Conservation (phyloP, 2,888 invertebrate species). For the Nephrotoma guestfalica region DNA sequence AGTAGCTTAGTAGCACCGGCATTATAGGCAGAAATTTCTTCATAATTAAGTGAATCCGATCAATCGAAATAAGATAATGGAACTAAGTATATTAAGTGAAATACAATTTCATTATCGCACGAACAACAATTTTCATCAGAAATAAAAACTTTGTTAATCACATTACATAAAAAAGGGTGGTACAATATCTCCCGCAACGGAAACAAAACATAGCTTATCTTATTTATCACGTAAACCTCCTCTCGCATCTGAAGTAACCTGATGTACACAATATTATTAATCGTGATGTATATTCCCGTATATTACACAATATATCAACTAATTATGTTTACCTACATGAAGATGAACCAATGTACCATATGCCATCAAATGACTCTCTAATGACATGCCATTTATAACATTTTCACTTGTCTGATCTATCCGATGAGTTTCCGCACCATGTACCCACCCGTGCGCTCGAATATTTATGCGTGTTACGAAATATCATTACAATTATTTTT, state of each 20-base stretch:
- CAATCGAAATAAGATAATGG: no score
- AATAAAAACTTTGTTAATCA: background rate
- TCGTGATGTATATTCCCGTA: background rate
- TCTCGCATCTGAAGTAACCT: background rate
- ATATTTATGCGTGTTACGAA: background rate
- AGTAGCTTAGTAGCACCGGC: no score
- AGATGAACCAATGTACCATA: background rate
- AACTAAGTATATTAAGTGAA: background rate
- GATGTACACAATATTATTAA: background rate
- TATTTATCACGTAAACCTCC: background rate
- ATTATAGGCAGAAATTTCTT: no score
- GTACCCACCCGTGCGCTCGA: background rate
- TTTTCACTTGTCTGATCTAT: background rate
- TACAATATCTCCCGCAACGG: background rate
- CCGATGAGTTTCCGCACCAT: background rate
- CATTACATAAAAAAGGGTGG: background rate
- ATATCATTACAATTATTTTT: background rate
- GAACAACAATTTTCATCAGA: background rate
- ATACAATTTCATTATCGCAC: background rate
- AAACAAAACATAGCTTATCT: background rate
- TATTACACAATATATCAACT: background rate
- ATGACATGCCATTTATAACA: background rate
- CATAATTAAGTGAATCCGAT: no score
- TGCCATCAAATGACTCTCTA: background rate
- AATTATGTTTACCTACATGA: background rate